A percentile compares a stretch with the other conserved stretches of the same genome.
These are phyloP conservation scores for Falco concolor DNA, from an alignment of 2,797 vertebrate species.

Conservation along the genomic window DNA sequence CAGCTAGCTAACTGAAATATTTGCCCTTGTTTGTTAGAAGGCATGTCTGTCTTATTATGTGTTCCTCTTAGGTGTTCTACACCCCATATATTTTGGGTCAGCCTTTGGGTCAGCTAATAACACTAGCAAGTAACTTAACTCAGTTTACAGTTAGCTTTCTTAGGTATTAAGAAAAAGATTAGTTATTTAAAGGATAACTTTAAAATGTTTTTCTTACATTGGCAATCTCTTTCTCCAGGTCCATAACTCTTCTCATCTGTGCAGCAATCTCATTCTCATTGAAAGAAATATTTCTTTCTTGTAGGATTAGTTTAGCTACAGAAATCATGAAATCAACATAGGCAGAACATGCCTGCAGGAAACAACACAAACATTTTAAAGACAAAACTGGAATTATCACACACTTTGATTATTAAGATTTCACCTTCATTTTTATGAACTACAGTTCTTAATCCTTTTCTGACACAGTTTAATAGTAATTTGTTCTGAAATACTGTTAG, in stretches of 20 bases:
- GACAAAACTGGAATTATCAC: background rate
- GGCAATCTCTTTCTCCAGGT: constrained; percentile 90
- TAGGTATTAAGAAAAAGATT: background rate
- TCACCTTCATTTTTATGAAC: background rate
- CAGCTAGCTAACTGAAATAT: background rate
- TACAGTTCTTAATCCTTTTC: background rate
- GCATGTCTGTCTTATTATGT: background rate
- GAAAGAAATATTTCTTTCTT: constrained; percentile 76
- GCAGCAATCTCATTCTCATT: constrained; percentile 73
- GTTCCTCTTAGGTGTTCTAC: background rate
- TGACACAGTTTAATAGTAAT: background rate
- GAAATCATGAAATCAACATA: constrained; percentile 90
- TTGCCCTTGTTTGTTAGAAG: background rate
- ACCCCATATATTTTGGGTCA: background rate
- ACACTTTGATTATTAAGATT: background rate
- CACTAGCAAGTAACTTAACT: background rate
- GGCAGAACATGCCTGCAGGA: constrained; percentile 83
- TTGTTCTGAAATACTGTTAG: background rate
- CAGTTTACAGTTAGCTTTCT: background rate
- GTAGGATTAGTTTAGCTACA: constrained; percentile 85
- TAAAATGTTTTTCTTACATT: constrained; percentile 80
- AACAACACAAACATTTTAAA: background rate
- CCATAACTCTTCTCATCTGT: constrained; percentile 83
- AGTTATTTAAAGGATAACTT: background rate
- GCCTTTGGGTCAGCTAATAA: background rate